phyloP scores from a whole-genome alignment of 1,140 invertebrate genomes.

The Pemphigus obesinymphae region DNA sequence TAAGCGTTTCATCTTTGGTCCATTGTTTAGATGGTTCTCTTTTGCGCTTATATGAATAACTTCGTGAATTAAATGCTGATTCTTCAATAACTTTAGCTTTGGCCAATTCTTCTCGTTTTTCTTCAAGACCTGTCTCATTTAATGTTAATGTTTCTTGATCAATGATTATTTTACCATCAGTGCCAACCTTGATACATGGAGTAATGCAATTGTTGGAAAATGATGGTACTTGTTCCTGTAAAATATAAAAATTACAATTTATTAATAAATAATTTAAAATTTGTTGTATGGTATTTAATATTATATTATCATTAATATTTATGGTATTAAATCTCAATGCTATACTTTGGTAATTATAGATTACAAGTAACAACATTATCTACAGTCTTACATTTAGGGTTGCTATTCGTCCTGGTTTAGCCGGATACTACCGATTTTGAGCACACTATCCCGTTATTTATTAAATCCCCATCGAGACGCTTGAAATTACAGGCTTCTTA shows the following conservation, averaged over 20 bases:
- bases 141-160: constrained; percentile 70
- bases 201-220: constrained; percentile 56
- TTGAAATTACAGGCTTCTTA: no score
- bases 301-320: no score
- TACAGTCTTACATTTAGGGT: no score
- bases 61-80: constrained; percentile 53
- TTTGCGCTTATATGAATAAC: constrained; percentile 58
- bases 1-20: constrained; percentile 61
- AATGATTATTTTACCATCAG: constrained; percentile 78
- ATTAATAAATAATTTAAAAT: background rate
- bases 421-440: no score
- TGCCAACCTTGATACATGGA: constrained; percentile 82
- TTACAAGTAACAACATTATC: no score
- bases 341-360: no score
- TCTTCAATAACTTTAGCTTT: constrained; percentile 64
- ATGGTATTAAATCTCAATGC: no score
- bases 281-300: no score
- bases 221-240: constrained; percentile 43
- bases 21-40: constrained; percentile 49
- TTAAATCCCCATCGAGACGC: no score
- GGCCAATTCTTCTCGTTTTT: constrained; percentile 59
- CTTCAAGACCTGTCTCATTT: constrained; percentile 64
- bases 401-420: no score
- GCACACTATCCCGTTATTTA: no score
- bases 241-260: background rate